phyloP scores from a whole-genome alignment of 2,113 vertebrate genomes.

The Pogonocichla stellata region DNA sequence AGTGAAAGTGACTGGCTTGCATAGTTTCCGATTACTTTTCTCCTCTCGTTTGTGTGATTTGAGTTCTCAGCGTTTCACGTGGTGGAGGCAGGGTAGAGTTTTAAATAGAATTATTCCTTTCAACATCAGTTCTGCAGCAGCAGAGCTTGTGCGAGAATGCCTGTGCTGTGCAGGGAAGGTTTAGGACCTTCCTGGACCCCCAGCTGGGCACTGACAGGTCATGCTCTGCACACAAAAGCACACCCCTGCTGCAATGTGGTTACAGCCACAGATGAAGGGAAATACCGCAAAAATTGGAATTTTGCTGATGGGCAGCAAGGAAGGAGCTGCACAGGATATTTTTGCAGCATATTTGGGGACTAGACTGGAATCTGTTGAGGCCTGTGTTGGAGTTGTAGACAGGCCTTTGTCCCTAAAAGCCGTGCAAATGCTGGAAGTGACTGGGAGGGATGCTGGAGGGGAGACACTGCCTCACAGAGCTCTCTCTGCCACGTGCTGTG shows the following conservation, averaged over 20 bases:
- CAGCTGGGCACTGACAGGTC: fast-evolving
- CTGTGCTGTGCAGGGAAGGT: background rate
- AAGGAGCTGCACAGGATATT: background rate
- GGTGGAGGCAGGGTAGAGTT: slow-evolving; percentile 30
- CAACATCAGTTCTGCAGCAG: background rate
- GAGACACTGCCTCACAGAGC: fast-evolving
- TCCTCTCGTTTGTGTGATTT: background rate
- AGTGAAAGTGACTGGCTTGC: slow-evolving; percentile 1
- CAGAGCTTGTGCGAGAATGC: background rate
- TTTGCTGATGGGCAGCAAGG: background rate
- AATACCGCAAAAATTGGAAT: background rate
- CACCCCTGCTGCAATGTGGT: background rate
- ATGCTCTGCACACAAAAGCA: background rate
- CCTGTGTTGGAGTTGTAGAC: fast-evolving
- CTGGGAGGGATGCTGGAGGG: background rate
- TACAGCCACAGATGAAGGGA: background rate
- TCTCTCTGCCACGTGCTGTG: background rate
- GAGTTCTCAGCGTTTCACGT: background rate
- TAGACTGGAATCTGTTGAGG: too few species aligned
- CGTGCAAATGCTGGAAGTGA: fast-evolving
- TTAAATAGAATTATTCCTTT: slow-evolving; percentile 52
- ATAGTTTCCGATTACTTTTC: background rate
- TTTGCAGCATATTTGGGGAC: background rate
- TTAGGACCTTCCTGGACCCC: background rate
- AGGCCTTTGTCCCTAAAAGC: background rate